Conservation (phyloP, 2,888 invertebrate species). For the Sminthurinus aureus region DNA sequence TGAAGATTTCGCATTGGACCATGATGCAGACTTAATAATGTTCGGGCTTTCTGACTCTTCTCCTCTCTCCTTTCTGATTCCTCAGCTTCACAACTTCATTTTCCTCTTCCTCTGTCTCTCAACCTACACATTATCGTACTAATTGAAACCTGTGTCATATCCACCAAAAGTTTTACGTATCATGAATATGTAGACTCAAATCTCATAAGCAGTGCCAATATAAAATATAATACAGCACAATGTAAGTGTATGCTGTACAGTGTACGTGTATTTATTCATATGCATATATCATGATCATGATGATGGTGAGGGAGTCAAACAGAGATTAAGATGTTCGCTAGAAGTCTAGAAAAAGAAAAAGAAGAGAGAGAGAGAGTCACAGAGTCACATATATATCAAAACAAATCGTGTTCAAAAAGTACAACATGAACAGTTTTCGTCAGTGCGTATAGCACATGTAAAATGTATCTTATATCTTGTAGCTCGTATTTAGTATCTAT, state of each 20-base stretch:
- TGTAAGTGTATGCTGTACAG: no score
- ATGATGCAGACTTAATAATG: constrained; percentile 21
- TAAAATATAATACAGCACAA: no score
- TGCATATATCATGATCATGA: not conserved
- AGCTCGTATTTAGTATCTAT: no score
- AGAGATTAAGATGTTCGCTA: not conserved
- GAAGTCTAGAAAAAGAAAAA: not conserved
- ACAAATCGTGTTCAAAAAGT: not conserved
- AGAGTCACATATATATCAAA: not conserved
- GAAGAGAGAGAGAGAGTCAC: not conserved
- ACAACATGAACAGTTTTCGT: not conserved
- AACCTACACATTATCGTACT: not conserved
- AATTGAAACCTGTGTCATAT: not conserved
- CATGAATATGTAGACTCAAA: no score
- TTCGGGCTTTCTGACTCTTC: constrained; percentile 13
- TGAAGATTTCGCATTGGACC: constrained; percentile 38
- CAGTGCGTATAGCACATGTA: not conserved
- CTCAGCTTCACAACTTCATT: not conserved
- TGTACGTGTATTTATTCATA: not conserved
- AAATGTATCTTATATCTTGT: no score
- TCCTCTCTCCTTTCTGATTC: not conserved
- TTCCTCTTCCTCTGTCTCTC: constrained; percentile 1
- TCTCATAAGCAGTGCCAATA: not conserved
- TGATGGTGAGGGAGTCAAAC: not conserved
- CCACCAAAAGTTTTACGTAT: no score